These are phyloP conservation scores for Enteromius mattozi DNA, from an alignment of 2,797 vertebrate genomes.

Conservation along the genomic window DNA sequence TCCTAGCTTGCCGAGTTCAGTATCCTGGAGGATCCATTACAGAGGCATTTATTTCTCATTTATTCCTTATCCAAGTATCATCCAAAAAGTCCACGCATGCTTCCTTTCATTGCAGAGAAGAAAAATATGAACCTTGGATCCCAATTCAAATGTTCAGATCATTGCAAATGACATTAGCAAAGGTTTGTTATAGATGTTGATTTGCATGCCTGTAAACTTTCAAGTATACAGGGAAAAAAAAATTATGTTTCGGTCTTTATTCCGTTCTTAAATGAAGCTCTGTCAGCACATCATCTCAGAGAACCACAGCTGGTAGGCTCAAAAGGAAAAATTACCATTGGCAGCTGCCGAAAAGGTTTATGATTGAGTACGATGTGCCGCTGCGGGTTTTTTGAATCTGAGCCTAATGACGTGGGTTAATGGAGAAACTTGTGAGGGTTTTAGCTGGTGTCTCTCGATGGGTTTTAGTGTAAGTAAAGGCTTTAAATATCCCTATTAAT, in stretches of 20 bases:
- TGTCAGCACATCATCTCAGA: slow-evolving; percentile 22
- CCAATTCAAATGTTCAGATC: slow-evolving; percentile 11
- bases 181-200: background rate
- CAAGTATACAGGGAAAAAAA: background rate
- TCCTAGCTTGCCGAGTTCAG: slow-evolving; percentile 35
- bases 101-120: slow-evolving; percentile 33
- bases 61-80: slow-evolving; percentile 33
- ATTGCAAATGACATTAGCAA: slow-evolving; percentile 20
- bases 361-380: slow-evolving; percentile 13
- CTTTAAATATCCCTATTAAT: slow-evolving; percentile 37
- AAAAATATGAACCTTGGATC: background rate
- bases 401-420: slow-evolving; percentile 12
- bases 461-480: slow-evolving; percentile 27
- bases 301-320: background rate
- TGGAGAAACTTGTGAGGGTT: slow-evolving; percentile 18
- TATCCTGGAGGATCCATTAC: slow-evolving; percentile 45
- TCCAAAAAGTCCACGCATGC: slow-evolving; percentile 33
- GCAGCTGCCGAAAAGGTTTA: slow-evolving; percentile 18
- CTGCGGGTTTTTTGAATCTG: slow-evolving; percentile 24
- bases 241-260: background rate
- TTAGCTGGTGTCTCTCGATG: background rate
- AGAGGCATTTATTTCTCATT: slow-evolving; percentile 44
- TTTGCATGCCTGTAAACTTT: background rate
- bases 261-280: slow-evolving; percentile 5
- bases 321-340: slow-evolving; percentile 5